Evolutionary conservation across 1,140 invertebrate genomes (phyloP), one percentile per base, ranked within the genome.

Genomic region (Myzus persicae): DNA sequence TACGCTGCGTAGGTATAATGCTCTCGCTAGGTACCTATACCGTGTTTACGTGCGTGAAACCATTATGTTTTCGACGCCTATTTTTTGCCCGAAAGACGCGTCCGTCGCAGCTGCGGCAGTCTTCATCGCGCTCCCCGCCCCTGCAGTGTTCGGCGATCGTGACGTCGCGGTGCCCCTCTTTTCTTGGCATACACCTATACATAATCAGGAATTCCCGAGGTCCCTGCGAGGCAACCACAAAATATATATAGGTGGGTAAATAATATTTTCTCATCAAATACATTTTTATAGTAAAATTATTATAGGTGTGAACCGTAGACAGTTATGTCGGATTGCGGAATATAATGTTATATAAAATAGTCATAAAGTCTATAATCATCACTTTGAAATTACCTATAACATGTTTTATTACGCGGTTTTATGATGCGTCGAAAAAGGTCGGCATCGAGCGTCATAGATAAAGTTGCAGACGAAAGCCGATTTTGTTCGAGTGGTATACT

Each of bases 61-160:
- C 59, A 76, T n/a, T 76, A 76, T n/a, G 59, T 76, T 76, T 76
- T 76, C 59, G 59, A 76, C 59, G n/a, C 59, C 59, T 76, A 76
- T n/a, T n/a, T 76, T 76, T n/a, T 18, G 31, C 4, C 14, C 31
- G 14, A 4, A 76, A 76, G 14, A 76, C 59, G 31, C 31, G 8
- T 7, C 14, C 14, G n/a, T 18, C 5, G 31, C 59, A 76, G 31
- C 14, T n/a, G 31, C 59, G n/a, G 59, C 14, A 76, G 59, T n/a
- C 14, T 76, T 76, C 59, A n/a, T 76, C 59, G 14, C n/a, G 18
- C 14, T n/a, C 59, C 31, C 11, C n/a, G n/a, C n/a, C n/a, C n/a
- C n/a, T n/a, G n/a, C n/a, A n/a, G n/a, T n/a, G n/a, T n/a, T n/a
- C n/a, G n/a, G n/a, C n/a, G n/a, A n/a, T n/a, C n/a, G n/a, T n/a